A percentile compares a stretch with the other conserved stretches of the same genome.
phyloP scores from a whole-genome alignment of 2,888 invertebrate genomes.

The Habroteleia sp. region DNA sequence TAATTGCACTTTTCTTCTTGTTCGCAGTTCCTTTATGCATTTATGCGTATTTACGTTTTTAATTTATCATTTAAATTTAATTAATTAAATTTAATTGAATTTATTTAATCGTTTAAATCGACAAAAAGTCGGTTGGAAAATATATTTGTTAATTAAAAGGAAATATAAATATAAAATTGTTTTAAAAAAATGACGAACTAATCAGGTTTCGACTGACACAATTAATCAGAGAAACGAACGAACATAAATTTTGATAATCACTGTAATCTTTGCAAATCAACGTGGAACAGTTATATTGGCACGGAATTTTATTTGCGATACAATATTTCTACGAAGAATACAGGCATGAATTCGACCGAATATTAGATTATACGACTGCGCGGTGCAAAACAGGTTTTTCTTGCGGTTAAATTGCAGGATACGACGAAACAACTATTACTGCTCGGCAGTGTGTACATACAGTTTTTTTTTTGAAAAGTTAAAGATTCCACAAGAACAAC shows the following conservation, averaged over 20 bases:
- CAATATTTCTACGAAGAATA: slow-evolving; percentile 29
- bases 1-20: too few species aligned
- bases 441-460: slow-evolving; percentile 3
- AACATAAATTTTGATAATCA: slow-evolving; percentile 17
- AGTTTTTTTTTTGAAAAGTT: not conserved
- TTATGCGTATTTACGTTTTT: too few species aligned
- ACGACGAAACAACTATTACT: slow-evolving; percentile 21
- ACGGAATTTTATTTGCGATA: slow-evolving; percentile 19
- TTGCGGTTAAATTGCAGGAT: slow-evolving; percentile 26
- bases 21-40: too few species aligned
- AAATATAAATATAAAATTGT: not conserved
- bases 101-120: too few species aligned
- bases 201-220: too few species aligned
- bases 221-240: not conserved
- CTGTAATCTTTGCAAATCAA: slow-evolving; percentile 17
- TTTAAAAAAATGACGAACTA: too few species aligned
- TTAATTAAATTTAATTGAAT: too few species aligned
- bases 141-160: too few species aligned
- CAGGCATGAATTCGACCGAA: slow-evolving; percentile 13
- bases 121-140: too few species aligned
- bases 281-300: slow-evolving; percentile 28
- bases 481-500: slow-evolving; percentile 4
- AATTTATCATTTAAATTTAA: too few species aligned
- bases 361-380: slow-evolving; percentile 25
- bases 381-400: slow-evolving; percentile 30